Evolutionary conservation across 2,888 invertebrate species (phyloP).

Genomic region (Andrena camellia): DNA sequence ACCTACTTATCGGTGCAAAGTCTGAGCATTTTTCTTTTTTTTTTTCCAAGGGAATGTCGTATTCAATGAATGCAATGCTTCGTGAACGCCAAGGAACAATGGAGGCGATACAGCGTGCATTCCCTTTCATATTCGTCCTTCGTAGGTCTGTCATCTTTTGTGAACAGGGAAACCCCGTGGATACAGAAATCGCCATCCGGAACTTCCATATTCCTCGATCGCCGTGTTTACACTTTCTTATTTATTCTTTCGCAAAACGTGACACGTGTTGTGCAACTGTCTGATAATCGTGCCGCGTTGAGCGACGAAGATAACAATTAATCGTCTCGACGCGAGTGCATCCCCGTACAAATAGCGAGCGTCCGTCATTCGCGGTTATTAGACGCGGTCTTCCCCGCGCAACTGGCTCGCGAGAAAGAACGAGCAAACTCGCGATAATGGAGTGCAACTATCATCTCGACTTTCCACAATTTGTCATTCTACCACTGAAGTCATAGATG

Average conservation of each 20-base stretch:
- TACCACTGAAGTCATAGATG: not conserved
- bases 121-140: constrained; percentile 31
- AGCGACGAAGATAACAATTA: constrained; percentile 1
- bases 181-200: not conserved
- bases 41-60: not conserved
- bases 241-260: not conserved
- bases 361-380: not conserved
- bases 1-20: not conserved
- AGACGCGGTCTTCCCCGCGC: constrained; percentile 15
- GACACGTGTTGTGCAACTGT: not conserved
- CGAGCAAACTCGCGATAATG: not conserved
- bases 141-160: constrained; percentile 18
- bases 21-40: no score
- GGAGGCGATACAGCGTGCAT: not conserved
- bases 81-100: constrained; percentile 27
- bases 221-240: not conserved
- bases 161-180: constrained; percentile 4
- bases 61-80: constrained; percentile 1
- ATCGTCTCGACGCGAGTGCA: constrained; percentile 15
- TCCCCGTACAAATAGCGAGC: not conserved
- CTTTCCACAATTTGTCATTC: not conserved
- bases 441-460: not conserved
- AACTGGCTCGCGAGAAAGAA: not conserved
- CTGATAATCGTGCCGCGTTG: not conserved
- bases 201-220: not conserved